These are phyloP conservation scores for Perizoma flavofasciatum DNA, from an alignment of 2,888 invertebrate genomes.

Conservation along the genomic window DNA sequence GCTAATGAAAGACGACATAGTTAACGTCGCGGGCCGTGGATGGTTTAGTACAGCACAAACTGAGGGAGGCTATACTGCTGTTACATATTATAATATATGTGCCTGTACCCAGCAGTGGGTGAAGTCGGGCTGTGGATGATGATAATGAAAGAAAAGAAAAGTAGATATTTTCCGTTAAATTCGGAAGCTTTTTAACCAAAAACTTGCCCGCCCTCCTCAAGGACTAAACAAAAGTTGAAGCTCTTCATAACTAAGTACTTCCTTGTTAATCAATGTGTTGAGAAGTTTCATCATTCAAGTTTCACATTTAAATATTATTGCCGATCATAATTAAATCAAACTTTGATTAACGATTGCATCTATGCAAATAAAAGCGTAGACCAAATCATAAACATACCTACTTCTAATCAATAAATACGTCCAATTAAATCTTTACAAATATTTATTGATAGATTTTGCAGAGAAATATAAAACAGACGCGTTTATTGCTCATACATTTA, in stretches of 20 bases:
- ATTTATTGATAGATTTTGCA: conserved; percentile 32
- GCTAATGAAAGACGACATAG: too few species aligned
- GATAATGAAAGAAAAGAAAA: too few species aligned
- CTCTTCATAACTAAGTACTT: neutral
- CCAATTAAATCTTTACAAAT: conserved; percentile 34
- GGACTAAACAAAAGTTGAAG: too few species aligned
- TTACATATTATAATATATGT: too few species aligned
- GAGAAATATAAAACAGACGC: conserved; percentile 9
- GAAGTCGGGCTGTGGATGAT: too few species aligned
- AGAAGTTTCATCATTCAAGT: conserved; percentile 19
- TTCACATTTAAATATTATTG: conserved; percentile 35
- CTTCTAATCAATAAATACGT: conserved; percentile 32
- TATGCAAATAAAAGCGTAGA: conserved; percentile 35
- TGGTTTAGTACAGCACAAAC: too few species aligned
- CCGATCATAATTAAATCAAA: conserved; percentile 38
- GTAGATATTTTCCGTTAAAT: too few species aligned
- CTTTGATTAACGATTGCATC: conserved; percentile 41
- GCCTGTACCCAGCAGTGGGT: too few species aligned
- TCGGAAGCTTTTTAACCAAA: too few species aligned
- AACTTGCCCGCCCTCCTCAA: too few species aligned
- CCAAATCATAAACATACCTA: conserved; percentile 30
- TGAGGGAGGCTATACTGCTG: too few species aligned
- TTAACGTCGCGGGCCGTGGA: too few species aligned
- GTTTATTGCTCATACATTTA: conserved; percentile 20
- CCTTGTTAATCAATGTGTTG: conserved; percentile 2